Base-by-base conservation (phyloP, 2,888 invertebrate species). In the Ochlodes sylvanus region DNA sequence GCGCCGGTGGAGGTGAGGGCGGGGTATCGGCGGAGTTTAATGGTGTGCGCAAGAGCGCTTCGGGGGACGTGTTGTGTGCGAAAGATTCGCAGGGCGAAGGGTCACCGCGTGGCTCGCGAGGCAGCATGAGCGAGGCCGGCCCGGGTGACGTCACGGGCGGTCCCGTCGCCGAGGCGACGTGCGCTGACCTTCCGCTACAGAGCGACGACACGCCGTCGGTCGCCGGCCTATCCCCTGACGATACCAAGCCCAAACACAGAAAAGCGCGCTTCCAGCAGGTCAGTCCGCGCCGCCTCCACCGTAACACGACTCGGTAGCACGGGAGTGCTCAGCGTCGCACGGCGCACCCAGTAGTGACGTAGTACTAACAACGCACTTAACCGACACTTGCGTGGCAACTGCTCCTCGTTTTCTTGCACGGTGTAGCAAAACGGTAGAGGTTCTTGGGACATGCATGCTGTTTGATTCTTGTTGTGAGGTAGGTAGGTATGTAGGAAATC, bases 261-360 rank as follows among this genome's bases (percentile, higher is more conserved):
- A 97, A 97, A 93, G 97, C 97, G 75, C 95, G 97, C 78, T 97
- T 97, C 88, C 97, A 97, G 89, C 97, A 97, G 95, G 96, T 96
- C 86, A 89, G 89, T 73, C 73, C 63, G 63, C 71, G 69, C 68
- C 60, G 66, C 60, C 66, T 70, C 65, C 61, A 44, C 65, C 42
- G 61, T 32, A 38, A 42, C 41, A 32, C 42, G 54, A 38, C 52
- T 32, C 38, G 63, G 63, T 62, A 63, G 60, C 70, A 64, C 55
- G 44, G 69, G 70, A 63, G 71, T 27, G 44, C 67, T 52, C 52
- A n/a, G 42, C 65, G 52, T 61, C 65, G 67, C 70, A 68, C 63
- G 60, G 61, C 63, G 65, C 61, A 70, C 65, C 56, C 68, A 62
- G 69, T 69, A 66, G 66, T 63, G 60, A 60, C 54, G 32, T 42